These are phyloP conservation scores for Coregonus sp. DNA, from an alignment of 2,797 vertebrate genomes.

Conservation along the genomic window DNA sequence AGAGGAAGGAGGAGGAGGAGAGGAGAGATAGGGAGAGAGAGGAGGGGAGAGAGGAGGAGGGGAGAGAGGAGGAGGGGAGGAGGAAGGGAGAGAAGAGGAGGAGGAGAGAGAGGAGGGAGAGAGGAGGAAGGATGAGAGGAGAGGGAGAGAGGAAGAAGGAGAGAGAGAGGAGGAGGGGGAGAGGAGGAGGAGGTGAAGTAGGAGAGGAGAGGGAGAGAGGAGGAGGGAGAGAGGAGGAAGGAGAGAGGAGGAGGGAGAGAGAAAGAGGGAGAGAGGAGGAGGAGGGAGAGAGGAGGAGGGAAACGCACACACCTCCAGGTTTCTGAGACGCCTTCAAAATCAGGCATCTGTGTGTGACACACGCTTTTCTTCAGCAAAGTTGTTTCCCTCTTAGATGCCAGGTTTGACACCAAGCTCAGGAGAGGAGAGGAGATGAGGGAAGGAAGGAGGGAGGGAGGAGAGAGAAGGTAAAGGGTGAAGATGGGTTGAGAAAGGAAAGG, in stretches of 20 bases:
- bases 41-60: no score
- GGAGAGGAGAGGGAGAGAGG: not conserved
- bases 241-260: conserved; percentile 40
- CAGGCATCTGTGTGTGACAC: no score
- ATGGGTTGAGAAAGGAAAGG: not conserved
- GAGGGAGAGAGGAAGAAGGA: conserved; percentile 8
- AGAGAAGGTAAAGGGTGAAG: not conserved
- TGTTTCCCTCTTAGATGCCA: no score
- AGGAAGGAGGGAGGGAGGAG: not conserved
- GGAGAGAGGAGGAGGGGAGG: conserved; percentile 15
- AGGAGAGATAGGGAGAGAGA: no score
- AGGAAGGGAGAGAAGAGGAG: not conserved
- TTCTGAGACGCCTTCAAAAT: no score
- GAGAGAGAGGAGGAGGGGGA: not conserved
- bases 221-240: conserved; percentile 15
- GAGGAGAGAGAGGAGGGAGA: conserved; percentile 18
- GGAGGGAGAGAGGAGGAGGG: no score
- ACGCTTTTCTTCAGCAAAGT: no score
- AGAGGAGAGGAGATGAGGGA: not conserved
- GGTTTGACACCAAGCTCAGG: no score
- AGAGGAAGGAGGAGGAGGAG: no score
- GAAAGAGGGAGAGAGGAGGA: not conserved
- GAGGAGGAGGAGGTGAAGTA: no score
- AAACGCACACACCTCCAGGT: not conserved
- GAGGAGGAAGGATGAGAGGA: not conserved